A percentile compares a stretch with the other conserved stretches of the same genome.
Conservation (phyloP, 2,797 vertebrate genomes). For the Anableps anableps region DNA sequence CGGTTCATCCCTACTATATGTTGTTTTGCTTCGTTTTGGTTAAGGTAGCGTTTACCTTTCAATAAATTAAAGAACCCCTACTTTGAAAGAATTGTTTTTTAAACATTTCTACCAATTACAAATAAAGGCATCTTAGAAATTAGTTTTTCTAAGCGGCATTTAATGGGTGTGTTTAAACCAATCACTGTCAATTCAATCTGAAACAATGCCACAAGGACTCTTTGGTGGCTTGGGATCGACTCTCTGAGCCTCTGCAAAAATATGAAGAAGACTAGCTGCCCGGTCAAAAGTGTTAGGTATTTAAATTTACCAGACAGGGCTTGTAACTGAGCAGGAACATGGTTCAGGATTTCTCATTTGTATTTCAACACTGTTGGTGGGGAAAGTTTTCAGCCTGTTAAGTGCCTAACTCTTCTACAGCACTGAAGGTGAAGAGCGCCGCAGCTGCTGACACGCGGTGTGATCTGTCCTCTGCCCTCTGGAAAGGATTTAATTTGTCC, state of each 20-base stretch:
- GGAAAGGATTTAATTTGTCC: conserved; percentile 49
- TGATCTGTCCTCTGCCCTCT: conserved; percentile 35
- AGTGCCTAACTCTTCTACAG: not conserved
- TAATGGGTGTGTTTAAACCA: not conserved
- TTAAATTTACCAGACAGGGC: not conserved
- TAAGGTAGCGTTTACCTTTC: not conserved
- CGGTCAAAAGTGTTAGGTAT: too few species aligned
- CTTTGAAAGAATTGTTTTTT: not conserved
- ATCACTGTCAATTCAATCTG: not conserved
- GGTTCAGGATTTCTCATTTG: not conserved
- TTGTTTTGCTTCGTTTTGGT: not conserved
- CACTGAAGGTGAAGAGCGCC: not conserved
- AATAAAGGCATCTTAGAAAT: not conserved
- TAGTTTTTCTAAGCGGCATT: not conserved
- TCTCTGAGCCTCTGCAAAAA: too few species aligned
- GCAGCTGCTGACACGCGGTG: conserved; percentile 17
- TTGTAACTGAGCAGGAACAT: not conserved
- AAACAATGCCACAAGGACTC: not conserved
- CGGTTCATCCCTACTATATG: not conserved
- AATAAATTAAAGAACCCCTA: not conserved
- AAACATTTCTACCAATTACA: not conserved
- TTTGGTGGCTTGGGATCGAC: too few species aligned
- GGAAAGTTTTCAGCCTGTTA: conserved; percentile 30
- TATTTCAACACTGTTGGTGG: not conserved
- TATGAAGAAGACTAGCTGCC: too few species aligned